Conservation (phyloP, 2,113 vertebrate species). For the Gallinago media region DNA sequence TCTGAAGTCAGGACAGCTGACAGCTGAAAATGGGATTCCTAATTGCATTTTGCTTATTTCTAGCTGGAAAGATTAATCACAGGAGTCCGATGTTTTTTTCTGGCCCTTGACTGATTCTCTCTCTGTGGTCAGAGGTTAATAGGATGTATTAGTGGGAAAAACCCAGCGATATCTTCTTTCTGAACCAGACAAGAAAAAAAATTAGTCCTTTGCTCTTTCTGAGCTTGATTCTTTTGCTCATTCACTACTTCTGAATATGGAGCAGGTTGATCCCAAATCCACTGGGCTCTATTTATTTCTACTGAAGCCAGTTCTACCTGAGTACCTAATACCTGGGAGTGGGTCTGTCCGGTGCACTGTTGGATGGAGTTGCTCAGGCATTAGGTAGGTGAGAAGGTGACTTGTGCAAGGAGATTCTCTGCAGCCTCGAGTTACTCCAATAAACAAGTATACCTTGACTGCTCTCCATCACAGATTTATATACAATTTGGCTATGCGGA, state of each 20-base stretch:
- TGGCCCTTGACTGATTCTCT: not conserved
- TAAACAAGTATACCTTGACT: not conserved
- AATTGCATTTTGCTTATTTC: not conserved
- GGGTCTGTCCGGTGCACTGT: fast-evolving
- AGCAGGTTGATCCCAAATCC: not conserved
- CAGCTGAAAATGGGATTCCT: not conserved
- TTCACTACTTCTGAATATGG: not conserved
- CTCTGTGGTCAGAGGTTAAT: not conserved
- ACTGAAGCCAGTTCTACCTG: not conserved
- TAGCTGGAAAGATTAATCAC: not conserved
- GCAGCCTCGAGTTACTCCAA: fast-evolving
- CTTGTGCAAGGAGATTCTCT: not conserved
- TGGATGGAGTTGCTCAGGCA: not conserved
- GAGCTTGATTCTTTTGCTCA: not conserved
- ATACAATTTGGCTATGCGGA: not conserved
- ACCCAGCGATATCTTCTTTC: not conserved
- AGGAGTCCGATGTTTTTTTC: not conserved
- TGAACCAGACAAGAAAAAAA: not conserved
- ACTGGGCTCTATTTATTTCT: not conserved
- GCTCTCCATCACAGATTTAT: not conserved
- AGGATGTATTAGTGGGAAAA: not conserved
- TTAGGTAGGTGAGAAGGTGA: not conserved
- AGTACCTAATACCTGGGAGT: not conserved
- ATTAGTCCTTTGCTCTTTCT: not conserved
- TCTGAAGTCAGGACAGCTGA: not conserved